Evolutionary conservation across 2,888 invertebrate species (phyloP).

Genomic region (Tolmerus cingulatus): DNA sequence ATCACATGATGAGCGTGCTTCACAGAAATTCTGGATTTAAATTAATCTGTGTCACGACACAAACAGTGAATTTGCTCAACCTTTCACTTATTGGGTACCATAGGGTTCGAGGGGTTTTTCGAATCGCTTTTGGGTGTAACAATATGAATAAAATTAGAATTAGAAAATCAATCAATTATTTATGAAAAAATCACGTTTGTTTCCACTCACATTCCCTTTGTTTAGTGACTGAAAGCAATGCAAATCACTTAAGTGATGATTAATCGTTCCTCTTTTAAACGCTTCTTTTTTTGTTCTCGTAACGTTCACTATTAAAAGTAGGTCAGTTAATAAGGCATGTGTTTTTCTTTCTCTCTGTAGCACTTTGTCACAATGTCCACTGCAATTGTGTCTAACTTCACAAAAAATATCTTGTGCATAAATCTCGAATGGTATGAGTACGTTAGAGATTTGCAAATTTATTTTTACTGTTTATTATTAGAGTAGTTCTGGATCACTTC

Average conservation of each 20-base stretch:
- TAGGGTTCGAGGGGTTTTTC: not conserved
- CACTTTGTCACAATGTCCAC: not conserved
- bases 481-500: not conserved
- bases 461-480: not conserved
- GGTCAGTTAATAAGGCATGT: not conserved
- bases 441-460: not conserved
- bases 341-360: not conserved
- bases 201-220: not conserved
- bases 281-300: not conserved
- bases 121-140: not conserved
- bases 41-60: not conserved
- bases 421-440: not conserved
- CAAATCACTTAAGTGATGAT: not conserved
- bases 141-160: not conserved
- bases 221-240: not conserved
- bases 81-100: not conserved
- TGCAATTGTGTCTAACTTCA: not conserved
- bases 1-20: not conserved
- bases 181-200: not conserved
- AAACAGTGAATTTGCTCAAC: not conserved
- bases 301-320: conserved; percentile 5
- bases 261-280: not conserved
- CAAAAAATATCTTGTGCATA: not conserved
- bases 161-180: not conserved
- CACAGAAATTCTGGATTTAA: not conserved